These are phyloP conservation scores for Clarias fuscus DNA, from an alignment of 2,797 vertebrate species.

Conservation along the genomic window DNA sequence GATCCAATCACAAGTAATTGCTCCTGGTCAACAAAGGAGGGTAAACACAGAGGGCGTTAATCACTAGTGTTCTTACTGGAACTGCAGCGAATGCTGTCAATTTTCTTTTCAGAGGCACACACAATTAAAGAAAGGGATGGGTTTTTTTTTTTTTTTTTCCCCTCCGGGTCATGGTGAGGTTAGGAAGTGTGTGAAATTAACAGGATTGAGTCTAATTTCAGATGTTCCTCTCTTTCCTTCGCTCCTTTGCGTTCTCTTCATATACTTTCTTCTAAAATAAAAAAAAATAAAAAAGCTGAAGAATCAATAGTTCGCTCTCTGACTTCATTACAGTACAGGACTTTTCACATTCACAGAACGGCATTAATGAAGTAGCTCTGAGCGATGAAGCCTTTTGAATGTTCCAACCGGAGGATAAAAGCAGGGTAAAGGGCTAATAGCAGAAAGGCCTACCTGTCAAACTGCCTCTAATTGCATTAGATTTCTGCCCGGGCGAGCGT, in stretches of 20 bases:
- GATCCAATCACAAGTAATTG: slow-evolving; percentile 55
- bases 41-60: slow-evolving; percentile 39
- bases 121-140: slow-evolving; percentile 48
- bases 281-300: slow-evolving; percentile 3
- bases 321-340: slow-evolving; percentile 28
- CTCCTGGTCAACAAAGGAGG: slow-evolving; percentile 48
- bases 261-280: neutral
- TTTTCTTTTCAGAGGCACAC: slow-evolving; percentile 52
- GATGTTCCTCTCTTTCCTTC: slow-evolving; percentile 14
- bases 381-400: slow-evolving; percentile 15
- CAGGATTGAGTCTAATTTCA: slow-evolving; percentile 44
- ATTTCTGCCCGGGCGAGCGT: slow-evolving; percentile 18
- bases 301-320: slow-evolving; percentile 30
- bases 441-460: slow-evolving; percentile 37
- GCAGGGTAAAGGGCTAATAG: slow-evolving; percentile 27
- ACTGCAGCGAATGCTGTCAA: slow-evolving; percentile 46
- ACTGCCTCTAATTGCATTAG: slow-evolving; percentile 42
- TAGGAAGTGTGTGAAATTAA: slow-evolving; percentile 40
- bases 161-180: slow-evolving; percentile 36
- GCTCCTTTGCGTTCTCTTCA: neutral
- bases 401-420: slow-evolving; percentile 11
- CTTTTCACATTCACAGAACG: slow-evolving; percentile 17
- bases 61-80: slow-evolving; percentile 49
- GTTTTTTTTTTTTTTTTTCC: slow-evolving; percentile 25
- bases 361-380: slow-evolving; percentile 22